Conservation (phyloP, 2,888 invertebrate genomes). For the Oeneis ivallda region DNA sequence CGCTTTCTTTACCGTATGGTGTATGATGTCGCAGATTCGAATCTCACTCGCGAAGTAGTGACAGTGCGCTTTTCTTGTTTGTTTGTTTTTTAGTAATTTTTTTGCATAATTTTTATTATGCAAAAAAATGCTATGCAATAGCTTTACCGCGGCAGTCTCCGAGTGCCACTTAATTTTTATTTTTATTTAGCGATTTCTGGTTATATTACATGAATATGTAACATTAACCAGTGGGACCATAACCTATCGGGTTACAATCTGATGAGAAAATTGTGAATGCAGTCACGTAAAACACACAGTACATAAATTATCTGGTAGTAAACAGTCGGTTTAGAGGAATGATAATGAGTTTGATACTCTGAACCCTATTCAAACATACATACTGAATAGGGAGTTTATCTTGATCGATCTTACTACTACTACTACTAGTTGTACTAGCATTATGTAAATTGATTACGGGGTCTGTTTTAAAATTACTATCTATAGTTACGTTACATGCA, state of each 20-base stretch:
- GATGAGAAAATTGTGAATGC: constrained; percentile 23
- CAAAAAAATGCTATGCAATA: too few relatives aligned
- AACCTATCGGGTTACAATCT: constrained; percentile 14
- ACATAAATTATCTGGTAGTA: constrained; percentile 22
- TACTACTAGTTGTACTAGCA: constrained; percentile 35
- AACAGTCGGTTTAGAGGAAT: constrained; percentile 24
- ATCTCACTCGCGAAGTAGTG: too few relatives aligned
- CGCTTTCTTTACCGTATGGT: too few relatives aligned
- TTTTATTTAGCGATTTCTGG: neutral
- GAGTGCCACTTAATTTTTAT: too few relatives aligned
- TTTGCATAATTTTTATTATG: too few relatives aligned
- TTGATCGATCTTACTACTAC: constrained; percentile 33
- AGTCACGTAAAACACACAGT: constrained; percentile 16
- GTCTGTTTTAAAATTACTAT: constrained; percentile 10
- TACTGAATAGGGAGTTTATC: constrained; percentile 37
- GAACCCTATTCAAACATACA: constrained; percentile 35
- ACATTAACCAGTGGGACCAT: neutral
- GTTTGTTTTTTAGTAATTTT: too few relatives aligned
- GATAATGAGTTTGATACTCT: constrained; percentile 40
- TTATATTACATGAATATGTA: neutral
- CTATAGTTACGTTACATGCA: neutral
- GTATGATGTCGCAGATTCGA: too few relatives aligned
- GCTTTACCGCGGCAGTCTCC: too few relatives aligned
- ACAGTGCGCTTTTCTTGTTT: too few relatives aligned
- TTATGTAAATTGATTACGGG: constrained; percentile 38